Evolutionary conservation across 2,888 invertebrate genomes (phyloP).

Genomic region (Calameuta idolon): DNA sequence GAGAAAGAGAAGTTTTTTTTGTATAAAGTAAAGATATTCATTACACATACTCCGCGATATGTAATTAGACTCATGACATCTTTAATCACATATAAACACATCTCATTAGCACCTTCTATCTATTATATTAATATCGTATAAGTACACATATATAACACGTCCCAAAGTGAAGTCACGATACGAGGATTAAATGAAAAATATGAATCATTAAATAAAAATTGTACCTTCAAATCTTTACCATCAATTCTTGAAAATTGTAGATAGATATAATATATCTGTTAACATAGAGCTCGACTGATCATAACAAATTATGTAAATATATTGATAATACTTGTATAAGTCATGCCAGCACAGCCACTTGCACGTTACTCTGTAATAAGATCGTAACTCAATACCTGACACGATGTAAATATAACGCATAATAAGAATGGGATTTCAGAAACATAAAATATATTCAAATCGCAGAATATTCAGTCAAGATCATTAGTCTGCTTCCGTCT

Average conservation of each 20-base stretch:
- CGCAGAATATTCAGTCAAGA: conserved; percentile 28
- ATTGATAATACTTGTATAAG: conserved; percentile 11
- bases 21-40: not conserved
- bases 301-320: not conserved
- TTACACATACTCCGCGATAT: conserved; percentile 1
- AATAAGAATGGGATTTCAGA: not conserved
- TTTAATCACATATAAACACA: conserved; percentile 3
- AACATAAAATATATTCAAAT: not conserved
- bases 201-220: not conserved
- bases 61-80: conserved; percentile 3
- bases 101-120: conserved; percentile 1
- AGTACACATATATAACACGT: not conserved
- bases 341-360: conserved; percentile 42
- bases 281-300: conserved; percentile 5
- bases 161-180: not conserved
- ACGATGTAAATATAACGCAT: not conserved
- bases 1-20: not conserved
- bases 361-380: conserved; percentile 30
- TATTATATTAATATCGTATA: not conserved
- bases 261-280: conserved; percentile 7
- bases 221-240: not conserved
- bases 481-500: conserved; percentile 39
- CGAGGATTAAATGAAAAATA: not conserved
- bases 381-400: conserved; percentile 22
- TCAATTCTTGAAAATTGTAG: conserved; percentile 1